These are phyloP conservation scores for Hydrozoanthus tunicans DNA, from an alignment of 64 coral and sea anemone genomes.

Conservation along the genomic window DNA sequence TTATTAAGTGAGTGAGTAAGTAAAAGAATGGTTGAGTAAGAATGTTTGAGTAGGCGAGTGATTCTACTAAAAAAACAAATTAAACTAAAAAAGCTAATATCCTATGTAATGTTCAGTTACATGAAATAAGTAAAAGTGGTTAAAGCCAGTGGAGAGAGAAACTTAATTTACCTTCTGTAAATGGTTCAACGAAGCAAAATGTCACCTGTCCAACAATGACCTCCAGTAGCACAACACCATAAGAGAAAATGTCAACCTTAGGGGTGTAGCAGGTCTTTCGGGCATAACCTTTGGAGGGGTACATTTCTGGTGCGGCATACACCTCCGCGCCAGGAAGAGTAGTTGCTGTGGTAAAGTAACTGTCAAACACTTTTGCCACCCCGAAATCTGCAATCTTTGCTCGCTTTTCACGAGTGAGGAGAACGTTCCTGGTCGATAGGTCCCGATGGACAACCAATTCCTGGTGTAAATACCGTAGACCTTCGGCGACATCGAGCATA, in stretches of 20 bases:
- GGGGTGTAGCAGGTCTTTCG: constrained; percentile 54
- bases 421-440: constrained; percentile 78
- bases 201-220: constrained; percentile 61
- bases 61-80: not conserved
- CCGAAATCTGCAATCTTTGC: constrained; percentile 90
- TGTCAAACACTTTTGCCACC: constrained; percentile 69
- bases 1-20: not conserved
- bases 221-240: constrained; percentile 65
- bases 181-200: constrained; percentile 2
- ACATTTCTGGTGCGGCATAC: constrained; percentile 81
- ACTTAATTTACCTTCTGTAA: constrained; percentile 53
- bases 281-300: not conserved
- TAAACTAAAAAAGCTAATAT: not conserved
- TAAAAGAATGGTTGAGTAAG: not conserved
- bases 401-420: constrained; percentile 43
- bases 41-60: not conserved
- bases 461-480: constrained; percentile 67
- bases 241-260: constrained; percentile 89
- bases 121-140: not conserved
- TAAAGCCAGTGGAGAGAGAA: not conserved
- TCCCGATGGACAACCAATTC: constrained; percentile 73
- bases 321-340: constrained; percentile 33
- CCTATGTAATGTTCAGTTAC: not conserved
- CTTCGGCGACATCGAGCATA: constrained; percentile 78
- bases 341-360: constrained; percentile 59